These are phyloP conservation scores for Empis livida DNA, from an alignment of 2,888 invertebrate genomes.

Conservation along the genomic window DNA sequence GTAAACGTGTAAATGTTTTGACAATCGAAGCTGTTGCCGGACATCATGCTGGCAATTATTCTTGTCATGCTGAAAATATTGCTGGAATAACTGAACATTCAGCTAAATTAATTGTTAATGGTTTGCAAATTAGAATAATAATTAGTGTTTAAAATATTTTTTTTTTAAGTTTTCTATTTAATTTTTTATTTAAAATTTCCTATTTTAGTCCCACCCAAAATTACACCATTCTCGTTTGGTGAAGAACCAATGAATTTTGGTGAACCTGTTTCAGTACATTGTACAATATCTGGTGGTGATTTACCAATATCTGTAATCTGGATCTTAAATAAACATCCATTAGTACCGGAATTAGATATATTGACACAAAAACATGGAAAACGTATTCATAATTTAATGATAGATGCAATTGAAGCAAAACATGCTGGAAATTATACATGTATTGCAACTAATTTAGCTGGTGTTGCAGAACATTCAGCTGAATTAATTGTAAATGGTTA, in stretches of 20 bases:
- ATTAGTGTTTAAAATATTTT: neutral
- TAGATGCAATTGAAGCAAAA: slow-evolving; percentile 49
- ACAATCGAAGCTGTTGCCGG: slow-evolving; percentile 43
- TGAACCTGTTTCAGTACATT: slow-evolving; percentile 51
- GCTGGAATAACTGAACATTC: slow-evolving; percentile 45
- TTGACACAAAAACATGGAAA: slow-evolving; percentile 35
- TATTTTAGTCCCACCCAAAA: slow-evolving; percentile 52
- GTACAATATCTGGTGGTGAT: slow-evolving; percentile 45
- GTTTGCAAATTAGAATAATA: slow-evolving; percentile 21
- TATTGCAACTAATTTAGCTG: slow-evolving; percentile 47
- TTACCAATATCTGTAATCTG: slow-evolving; percentile 53
- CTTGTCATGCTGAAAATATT: slow-evolving; percentile 53
- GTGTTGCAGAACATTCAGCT: slow-evolving; percentile 36
- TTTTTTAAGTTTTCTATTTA: slow-evolving; percentile 6
- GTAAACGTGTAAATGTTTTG: slow-evolving; percentile 50
- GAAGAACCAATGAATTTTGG: slow-evolving; percentile 61
- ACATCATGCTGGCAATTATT: slow-evolving; percentile 51
- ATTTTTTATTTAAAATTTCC: slow-evolving; percentile 1
- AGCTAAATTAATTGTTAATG: slow-evolving; percentile 47
- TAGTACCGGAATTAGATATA: slow-evolving; percentile 25
- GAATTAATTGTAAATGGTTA: slow-evolving; percentile 33
- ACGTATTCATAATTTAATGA: slow-evolving; percentile 47
- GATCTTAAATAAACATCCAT: slow-evolving; percentile 36
- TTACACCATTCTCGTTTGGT: slow-evolving; percentile 60
- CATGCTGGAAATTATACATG: slow-evolving; percentile 54